phyloP scores from a whole-genome alignment of 2,113 vertebrate genomes.

The Proteles cristata region DNA sequence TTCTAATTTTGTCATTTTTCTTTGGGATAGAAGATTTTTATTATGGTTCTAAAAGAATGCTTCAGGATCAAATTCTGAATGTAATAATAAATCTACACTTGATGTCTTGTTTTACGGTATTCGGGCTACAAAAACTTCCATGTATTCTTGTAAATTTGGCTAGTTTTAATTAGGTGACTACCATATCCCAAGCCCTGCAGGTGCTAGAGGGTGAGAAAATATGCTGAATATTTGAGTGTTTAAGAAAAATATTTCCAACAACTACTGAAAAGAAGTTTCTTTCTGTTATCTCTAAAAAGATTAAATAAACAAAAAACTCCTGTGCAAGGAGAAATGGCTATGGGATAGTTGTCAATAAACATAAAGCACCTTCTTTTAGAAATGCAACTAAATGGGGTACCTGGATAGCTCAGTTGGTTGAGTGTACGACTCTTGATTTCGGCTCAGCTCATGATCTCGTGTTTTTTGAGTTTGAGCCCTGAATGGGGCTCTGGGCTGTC shows the following conservation, averaged over 20 bases:
- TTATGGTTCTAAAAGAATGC: not conserved
- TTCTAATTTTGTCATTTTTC: conserved; percentile 4
- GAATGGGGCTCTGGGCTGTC: too few species aligned
- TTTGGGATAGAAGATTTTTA: not conserved
- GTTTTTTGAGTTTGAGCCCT: too few species aligned
- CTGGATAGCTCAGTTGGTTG: too few species aligned
- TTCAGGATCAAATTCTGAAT: not conserved
- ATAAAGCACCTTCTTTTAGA: not conserved
- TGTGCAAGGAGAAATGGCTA: not conserved
- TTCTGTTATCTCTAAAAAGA: not conserved
- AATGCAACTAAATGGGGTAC: not conserved
- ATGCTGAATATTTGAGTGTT: not conserved
- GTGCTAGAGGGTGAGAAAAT: not conserved
- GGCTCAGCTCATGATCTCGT: too few species aligned
- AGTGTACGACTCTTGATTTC: too few species aligned
- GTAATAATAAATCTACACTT: not conserved
- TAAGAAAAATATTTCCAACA: conserved; percentile 21
- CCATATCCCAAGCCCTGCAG: not conserved
- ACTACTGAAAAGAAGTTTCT: not conserved
- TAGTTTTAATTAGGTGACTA: not conserved
- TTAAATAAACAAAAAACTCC: not conserved
- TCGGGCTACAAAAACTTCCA: not conserved
- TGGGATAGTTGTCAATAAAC: not conserved
- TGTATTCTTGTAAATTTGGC: not conserved
- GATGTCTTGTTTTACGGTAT: not conserved